phyloP scores from a whole-genome alignment of 2,797 vertebrate species.

The Heteromormyrus szaboi region DNA sequence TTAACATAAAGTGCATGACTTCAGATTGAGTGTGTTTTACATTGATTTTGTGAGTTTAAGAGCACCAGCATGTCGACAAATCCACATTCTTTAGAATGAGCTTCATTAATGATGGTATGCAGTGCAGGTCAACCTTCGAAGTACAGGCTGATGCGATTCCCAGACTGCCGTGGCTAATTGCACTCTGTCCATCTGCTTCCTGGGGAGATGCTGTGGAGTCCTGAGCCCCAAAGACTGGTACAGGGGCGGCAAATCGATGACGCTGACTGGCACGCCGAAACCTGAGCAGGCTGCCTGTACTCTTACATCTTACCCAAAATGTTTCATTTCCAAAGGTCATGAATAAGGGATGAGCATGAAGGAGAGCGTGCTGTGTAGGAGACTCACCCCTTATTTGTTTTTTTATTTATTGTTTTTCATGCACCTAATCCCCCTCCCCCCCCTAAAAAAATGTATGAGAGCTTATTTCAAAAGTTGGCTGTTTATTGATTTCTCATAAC shows the following conservation, averaged over 20 bases:
- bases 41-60: not conserved
- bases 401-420: not conserved
- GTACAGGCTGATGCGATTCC: not conserved
- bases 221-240: not conserved
- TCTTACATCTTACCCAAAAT: not conserved
- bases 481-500: not conserved
- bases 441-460: not conserved
- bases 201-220: not conserved
- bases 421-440: not conserved
- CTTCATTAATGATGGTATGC: not conserved
- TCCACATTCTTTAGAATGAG: not conserved
- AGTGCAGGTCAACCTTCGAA: not conserved
- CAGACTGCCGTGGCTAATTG: not conserved
- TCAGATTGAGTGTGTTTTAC: not conserved
- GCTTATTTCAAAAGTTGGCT: not conserved
- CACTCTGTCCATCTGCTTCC: not conserved
- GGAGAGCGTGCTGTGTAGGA: not conserved
- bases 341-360: not conserved
- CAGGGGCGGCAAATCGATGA: not conserved
- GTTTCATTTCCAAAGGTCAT: conserved; percentile 7
- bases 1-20: not conserved
- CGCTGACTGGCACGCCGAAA: not conserved
- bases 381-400: not conserved
- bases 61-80: not conserved
- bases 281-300: not conserved